Conservation (phyloP, 2,888 invertebrate genomes). For the Cerceris ruficornis region DNA sequence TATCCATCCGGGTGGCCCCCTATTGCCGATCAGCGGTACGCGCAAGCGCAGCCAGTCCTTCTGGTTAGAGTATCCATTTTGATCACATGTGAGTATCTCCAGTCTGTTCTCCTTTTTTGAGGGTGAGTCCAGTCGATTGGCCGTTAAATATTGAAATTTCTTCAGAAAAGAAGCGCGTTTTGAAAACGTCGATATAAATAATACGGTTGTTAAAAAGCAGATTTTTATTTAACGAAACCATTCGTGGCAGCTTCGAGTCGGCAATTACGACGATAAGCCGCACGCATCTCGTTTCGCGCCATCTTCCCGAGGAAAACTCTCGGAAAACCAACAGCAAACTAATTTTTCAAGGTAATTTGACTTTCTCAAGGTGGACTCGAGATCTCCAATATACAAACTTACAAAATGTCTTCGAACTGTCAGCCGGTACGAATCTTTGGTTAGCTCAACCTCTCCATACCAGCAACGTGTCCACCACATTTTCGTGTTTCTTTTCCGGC, state of each 20-base stretch:
- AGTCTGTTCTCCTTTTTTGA: slow-evolving; percentile 77
- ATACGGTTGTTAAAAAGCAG: background rate
- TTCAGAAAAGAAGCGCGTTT: slow-evolving; percentile 36
- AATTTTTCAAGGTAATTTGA: slow-evolving; percentile 46
- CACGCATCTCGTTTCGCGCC: slow-evolving; percentile 82
- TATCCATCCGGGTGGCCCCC: slow-evolving; percentile 74
- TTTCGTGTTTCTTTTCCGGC: too few relatives aligned
- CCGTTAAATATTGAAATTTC: slow-evolving; percentile 40
- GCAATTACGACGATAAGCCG: slow-evolving; percentile 68
- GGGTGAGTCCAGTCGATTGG: slow-evolving; percentile 45
- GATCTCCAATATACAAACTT: too few relatives aligned
- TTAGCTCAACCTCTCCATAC: slow-evolving; percentile 4
- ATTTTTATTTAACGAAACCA: slow-evolving; percentile 46
- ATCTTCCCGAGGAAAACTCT: slow-evolving; percentile 81
- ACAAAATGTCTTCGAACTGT: slow-evolving; percentile 37
- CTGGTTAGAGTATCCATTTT: slow-evolving; percentile 94
- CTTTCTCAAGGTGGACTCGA: slow-evolving; percentile 13
- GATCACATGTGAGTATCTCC: slow-evolving; percentile 93
- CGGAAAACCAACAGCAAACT: slow-evolving; percentile 49
- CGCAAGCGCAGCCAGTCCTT: slow-evolving; percentile 90
- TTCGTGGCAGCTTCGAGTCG: slow-evolving; percentile 36
- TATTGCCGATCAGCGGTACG: slow-evolving; percentile 82
- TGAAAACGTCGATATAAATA: background rate
- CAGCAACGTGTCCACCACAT: too few relatives aligned
- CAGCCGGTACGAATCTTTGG: slow-evolving; percentile 48